A percentile compares a stretch with the other conserved stretches of the same genome.
These are phyloP conservation scores for Stramonita haemastoma DNA, from an alignment of 2,888 invertebrate genomes.

Conservation along the genomic window DNA sequence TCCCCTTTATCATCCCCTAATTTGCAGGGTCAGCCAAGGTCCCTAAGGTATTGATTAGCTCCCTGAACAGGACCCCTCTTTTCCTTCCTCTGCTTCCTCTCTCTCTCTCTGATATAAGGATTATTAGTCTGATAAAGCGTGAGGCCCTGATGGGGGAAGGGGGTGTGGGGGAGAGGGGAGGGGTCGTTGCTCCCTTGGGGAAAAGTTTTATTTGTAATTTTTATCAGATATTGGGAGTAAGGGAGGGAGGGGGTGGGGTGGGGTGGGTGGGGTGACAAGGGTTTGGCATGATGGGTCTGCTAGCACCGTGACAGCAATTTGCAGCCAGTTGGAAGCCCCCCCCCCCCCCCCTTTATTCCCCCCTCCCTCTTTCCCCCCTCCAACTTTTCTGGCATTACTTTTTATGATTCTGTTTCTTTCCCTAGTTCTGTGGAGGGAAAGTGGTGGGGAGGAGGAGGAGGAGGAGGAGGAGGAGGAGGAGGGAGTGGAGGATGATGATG, in stretches of 20 bases:
- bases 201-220: constrained; percentile 55
- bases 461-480: background rate
- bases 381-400: background rate
- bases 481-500: too few species aligned
- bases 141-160: constrained; percentile 48
- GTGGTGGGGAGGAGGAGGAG: background rate
- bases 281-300: too few species aligned
- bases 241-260: background rate
- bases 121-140: constrained; percentile 52
- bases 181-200: constrained; percentile 7
- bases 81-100: too few species aligned
- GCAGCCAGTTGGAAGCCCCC: constrained; percentile 43
- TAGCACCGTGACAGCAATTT: constrained; percentile 5
- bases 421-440: background rate
- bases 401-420: background rate
- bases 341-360: constrained; percentile 43
- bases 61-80: constrained; percentile 33
- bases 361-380: background rate
- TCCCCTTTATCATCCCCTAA: constrained; percentile 52
- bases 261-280: too few species aligned
- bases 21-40: constrained; percentile 51
- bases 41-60: constrained; percentile 53
- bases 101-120: constrained; percentile 50
- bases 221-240: constrained; percentile 52
- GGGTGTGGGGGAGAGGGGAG: too few species aligned